Evolutionary conservation across 2,888 invertebrate species (phyloP), one percentile per base, ranked within the genome.

Genomic region (Lapara coniferarum): DNA sequence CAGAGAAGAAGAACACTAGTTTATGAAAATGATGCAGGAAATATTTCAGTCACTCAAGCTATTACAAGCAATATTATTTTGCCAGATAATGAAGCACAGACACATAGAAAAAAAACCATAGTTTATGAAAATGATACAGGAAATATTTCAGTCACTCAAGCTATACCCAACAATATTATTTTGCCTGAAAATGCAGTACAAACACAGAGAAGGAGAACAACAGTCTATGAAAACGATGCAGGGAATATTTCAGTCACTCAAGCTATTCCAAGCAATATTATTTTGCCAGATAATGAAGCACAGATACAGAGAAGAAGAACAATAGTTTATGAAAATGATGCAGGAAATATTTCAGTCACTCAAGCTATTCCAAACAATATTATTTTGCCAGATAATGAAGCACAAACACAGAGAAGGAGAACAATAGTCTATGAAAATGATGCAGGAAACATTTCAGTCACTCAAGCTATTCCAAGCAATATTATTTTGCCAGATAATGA

Each of bases 1-100:
- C 56, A 71, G 44, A 74, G 73, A 72, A 71, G 71, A 46, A 78
- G 68, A 67, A 77, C 78, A 2, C 67, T 77, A n/a, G 67, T 74
- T 6, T 77, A 72, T 68, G 77, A 78, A 37, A 72, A 75, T 55
- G 78, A 81, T 13, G 66, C 72, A 25, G 78, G 78, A 0, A 73
- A 84, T 63, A 74, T 85, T n/a, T 85, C 83, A 10, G 71, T 85
- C 14, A 83, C 84, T 0, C 78, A 85, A 75, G 78, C 77, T 4
- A 37, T 74, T 55, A 71, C 77, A 46, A 49, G 10, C 1, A 73
- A 72, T 30, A 69, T 72, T n/a, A 25, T 72, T n/a, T 8, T 71
- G 13, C 30, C 51, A 14, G 67, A 68, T 25, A 67, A 67, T 55
- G 44, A 59, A 44, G n/a, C 16, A 3, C 44, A 44, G 12, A n/a